A percentile compares a stretch with the other conserved stretches of the same genome.
phyloP scores from a whole-genome alignment of 1,140 invertebrate species.

The Bombus pyrosoma region DNA sequence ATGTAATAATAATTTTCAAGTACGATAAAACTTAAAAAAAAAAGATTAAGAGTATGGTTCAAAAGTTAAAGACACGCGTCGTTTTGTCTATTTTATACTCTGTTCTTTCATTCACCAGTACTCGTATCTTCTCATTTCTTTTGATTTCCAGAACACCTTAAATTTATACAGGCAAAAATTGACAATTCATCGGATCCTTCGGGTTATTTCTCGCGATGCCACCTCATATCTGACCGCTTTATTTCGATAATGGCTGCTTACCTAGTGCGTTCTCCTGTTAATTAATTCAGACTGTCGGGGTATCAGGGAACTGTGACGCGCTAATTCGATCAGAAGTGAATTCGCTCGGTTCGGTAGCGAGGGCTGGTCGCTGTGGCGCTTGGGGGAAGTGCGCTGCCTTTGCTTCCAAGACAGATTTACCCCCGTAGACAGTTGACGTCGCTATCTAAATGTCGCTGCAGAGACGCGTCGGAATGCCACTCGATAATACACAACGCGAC shows the following conservation, averaged over 20 bases:
- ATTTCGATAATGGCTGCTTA: slow-evolving; percentile 80
- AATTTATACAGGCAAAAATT: not conserved
- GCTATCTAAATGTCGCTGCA: slow-evolving; percentile 79
- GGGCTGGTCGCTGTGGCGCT: slow-evolving; percentile 54
- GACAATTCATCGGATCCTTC: not conserved
- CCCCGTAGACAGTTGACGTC: slow-evolving; percentile 77
- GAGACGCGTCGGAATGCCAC: slow-evolving; percentile 74
- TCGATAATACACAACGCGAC: slow-evolving; percentile 66
- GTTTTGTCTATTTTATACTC: too few relatives aligned
- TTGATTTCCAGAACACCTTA: not conserved
- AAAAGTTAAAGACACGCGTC: too few relatives aligned
- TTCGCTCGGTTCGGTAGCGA: slow-evolving; percentile 72
- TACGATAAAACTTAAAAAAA: too few relatives aligned
- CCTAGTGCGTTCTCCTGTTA: slow-evolving; percentile 77
- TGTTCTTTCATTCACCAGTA: too few relatives aligned
- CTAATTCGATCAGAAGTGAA: slow-evolving; percentile 82
- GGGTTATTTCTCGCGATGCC: not conserved
- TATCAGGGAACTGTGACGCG: slow-evolving; percentile 80
- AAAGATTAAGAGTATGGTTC: too few relatives aligned
- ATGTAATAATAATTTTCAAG: too few relatives aligned
- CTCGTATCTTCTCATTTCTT: slow-evolving; percentile 3
- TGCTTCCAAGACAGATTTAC: slow-evolving; percentile 78
- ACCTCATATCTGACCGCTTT: slow-evolving; percentile 64
- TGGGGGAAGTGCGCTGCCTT: slow-evolving; percentile 69
- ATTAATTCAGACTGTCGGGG: slow-evolving; percentile 81